Evolutionary conservation across 1,140 invertebrate genomes (phyloP).

Genomic region (Bilobella aurantiaca): DNA sequence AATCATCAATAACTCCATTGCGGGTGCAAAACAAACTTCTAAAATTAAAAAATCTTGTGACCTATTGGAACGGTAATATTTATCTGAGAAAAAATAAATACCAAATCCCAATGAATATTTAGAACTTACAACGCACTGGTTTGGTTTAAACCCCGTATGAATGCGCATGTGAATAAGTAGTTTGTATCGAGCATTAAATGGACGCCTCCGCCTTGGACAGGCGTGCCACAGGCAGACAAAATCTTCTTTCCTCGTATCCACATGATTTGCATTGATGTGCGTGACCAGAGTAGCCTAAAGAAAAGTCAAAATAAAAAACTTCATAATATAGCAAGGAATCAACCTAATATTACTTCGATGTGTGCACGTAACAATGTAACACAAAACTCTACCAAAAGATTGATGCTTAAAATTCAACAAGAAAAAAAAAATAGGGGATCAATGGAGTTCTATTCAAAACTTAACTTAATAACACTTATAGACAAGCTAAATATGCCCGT

Average conservation of each 20-base stretch:
- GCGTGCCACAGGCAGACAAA: conserved; percentile 84
- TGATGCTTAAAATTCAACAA: background rate
- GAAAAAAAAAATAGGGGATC: background rate
- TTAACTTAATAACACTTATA: background rate
- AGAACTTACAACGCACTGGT: conserved; percentile 89
- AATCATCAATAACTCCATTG: no score
- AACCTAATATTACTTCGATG: background rate
- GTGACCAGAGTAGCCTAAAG: conserved; percentile 51
- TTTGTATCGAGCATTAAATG: conserved; percentile 94
- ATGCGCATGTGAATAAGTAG: conserved; percentile 92
- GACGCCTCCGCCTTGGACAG: conserved; percentile 68
- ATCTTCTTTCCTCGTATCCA: conserved; percentile 72
- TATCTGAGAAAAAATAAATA: background rate
- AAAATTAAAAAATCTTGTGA: no score
- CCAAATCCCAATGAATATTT: background rate
- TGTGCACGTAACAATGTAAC: background rate
- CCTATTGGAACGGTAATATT: background rate
- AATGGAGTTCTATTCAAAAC: background rate
- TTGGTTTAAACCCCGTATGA: conserved; percentile 90
- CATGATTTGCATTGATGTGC: conserved; percentile 83
- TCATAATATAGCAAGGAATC: background rate
- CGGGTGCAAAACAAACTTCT: no score
- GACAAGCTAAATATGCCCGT: background rate
- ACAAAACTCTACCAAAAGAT: conserved; percentile 4
- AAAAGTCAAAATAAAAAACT: background rate